phyloP scores from a whole-genome alignment of 2,888 invertebrate species.

The Acronicta alni region DNA sequence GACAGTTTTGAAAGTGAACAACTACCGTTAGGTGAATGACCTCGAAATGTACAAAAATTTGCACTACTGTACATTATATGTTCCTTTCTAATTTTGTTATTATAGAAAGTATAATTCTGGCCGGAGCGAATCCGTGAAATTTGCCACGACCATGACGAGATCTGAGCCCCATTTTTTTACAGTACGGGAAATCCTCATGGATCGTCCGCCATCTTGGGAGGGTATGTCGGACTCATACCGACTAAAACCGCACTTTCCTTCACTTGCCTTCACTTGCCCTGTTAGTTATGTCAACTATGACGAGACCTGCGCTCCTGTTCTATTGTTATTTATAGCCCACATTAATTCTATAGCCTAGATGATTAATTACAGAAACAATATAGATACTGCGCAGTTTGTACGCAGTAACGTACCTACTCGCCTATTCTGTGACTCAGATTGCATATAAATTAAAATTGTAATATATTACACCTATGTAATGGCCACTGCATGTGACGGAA shows the following conservation, averaged over 20 bases:
- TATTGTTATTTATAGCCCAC: neutral
- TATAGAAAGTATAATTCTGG: slow-evolving; percentile 26
- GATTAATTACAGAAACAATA: slow-evolving; percentile 23
- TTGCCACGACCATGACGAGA: too few species aligned
- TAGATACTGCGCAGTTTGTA: slow-evolving; percentile 23
- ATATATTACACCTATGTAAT: slow-evolving; percentile 16
- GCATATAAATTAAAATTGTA: slow-evolving; percentile 30
- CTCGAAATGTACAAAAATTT: slow-evolving; percentile 21
- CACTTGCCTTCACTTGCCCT: too few species aligned
- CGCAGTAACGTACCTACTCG: slow-evolving; percentile 1
- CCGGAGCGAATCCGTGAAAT: too few species aligned
- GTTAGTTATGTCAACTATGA: too few species aligned
- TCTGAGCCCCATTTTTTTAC: too few species aligned
- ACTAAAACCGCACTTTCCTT: too few species aligned
- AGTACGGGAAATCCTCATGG: too few species aligned
- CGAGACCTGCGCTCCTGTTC: too few species aligned
- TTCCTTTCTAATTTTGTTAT: slow-evolving; percentile 39
- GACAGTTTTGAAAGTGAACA: slow-evolving; percentile 27
- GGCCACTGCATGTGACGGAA: slow-evolving; percentile 10
- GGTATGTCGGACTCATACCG: too few species aligned
- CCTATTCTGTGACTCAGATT: slow-evolving; percentile 24
- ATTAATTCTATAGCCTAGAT: neutral
- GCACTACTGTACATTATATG: slow-evolving; percentile 7
- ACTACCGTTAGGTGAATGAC: slow-evolving; percentile 31
- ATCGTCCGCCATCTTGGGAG: too few species aligned